Evolutionary conservation across 2,113 vertebrate genomes (phyloP).

Genomic region (Sorex fumeus): DNA sequence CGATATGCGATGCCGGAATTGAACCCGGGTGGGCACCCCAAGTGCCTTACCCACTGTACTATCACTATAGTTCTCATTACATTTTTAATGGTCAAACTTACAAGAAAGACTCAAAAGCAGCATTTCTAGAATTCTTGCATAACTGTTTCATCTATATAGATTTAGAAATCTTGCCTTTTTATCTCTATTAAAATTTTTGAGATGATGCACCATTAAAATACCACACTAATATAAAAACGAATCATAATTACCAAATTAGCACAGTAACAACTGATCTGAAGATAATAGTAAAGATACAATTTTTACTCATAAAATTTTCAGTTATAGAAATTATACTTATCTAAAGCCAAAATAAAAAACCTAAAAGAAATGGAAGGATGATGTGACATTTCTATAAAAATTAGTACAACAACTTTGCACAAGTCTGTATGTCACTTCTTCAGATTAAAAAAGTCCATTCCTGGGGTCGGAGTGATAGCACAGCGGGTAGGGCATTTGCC

Average conservation of each 20-base stretch:
- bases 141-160: conserved; percentile 38
- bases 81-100: conserved; percentile 53
- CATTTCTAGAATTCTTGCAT: neutral
- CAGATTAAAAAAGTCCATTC: neutral
- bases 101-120: neutral
- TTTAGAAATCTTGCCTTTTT: conserved; percentile 39
- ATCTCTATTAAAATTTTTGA: conserved; percentile 51
- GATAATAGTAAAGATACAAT: conserved; percentile 14
- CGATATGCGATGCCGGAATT: no score
- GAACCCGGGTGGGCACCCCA: no score
- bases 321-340: neutral
- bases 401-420: conserved; percentile 4
- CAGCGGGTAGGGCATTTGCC: no score
- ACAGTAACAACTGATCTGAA: conserved; percentile 36
- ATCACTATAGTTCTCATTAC: neutral
- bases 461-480: no score
- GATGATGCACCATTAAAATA: neutral
- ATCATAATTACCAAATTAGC: neutral
- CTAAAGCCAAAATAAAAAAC: conserved; percentile 32
- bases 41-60: no score
- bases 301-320: conserved; percentile 41
- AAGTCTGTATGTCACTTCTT: neutral
- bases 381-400: conserved; percentile 46
- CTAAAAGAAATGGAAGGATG: conserved; percentile 13
- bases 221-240: conserved; percentile 12